Percentiles rank a stretch among this genome's conserved stretches.
phyloP scores from a whole-genome alignment of 2,888 invertebrate species.

The Rutpela maculata region DNA sequence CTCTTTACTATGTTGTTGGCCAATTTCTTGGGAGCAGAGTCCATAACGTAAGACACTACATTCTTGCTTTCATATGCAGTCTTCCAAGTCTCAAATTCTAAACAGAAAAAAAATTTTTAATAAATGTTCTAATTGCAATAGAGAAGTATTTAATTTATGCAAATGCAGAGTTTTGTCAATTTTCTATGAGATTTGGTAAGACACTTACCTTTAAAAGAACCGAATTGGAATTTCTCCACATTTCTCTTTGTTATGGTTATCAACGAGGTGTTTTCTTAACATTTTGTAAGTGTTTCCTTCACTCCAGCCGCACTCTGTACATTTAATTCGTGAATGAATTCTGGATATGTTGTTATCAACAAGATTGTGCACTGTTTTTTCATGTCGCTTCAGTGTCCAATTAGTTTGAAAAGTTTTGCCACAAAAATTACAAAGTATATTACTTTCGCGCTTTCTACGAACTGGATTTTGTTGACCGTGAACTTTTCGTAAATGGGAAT shows the following conservation, averaged over 20 bases:
- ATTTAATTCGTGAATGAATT: neutral
- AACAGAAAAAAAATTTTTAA: neutral
- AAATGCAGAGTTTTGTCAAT: neutral
- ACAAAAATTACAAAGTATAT: neutral
- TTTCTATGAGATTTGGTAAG: too few relatives aligned
- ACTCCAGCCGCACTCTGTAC: neutral
- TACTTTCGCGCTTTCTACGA: neutral
- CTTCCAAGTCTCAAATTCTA: neutral
- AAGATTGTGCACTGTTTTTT: neutral
- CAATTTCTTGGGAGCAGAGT: neutral
- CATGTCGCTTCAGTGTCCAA: neutral
- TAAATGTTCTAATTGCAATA: too few relatives aligned
- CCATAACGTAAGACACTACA: neutral
- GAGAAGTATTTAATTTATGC: neutral
- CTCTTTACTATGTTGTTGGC: neutral
- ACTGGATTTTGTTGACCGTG: neutral
- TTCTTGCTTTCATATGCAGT: neutral
- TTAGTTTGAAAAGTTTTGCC: neutral
- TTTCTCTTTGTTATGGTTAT: neutral
- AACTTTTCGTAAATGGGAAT: too few relatives aligned
- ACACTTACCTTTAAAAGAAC: neutral
- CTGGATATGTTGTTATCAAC: neutral
- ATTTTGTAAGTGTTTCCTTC: neutral
- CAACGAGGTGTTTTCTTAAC: neutral
- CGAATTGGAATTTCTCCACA: neutral